Evolutionary conservation across 2,797 vertebrate genomes (phyloP), one percentile per base, ranked within the genome.

Genomic region (Denticeps clupeoides): DNA sequence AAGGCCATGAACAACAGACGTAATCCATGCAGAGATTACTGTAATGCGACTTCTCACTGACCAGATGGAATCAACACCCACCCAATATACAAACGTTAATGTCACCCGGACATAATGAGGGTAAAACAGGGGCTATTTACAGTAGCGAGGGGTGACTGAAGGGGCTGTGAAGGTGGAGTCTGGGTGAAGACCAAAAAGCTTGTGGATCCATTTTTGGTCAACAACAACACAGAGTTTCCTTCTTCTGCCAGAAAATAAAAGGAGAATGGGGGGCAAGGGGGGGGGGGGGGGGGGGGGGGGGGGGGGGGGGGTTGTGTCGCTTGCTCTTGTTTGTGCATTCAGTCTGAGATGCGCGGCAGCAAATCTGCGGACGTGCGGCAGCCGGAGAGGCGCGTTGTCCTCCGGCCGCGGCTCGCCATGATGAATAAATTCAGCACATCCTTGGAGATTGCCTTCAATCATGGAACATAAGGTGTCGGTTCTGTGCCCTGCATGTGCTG

Each of bases 1-100:
- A 83, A 82, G 77, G 86, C 81, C 82, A 81, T 82, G 85, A 87
- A 73, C 74, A 75, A 74, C 82, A 83, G 74, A 80, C 84, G 86
- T 76, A 74, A 78, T 75, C 70, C 75, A 67, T 67, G 72, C 63
- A 69, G 66, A 83, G 78, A 86, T 86, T 78, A 80, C 65, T 72
- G 64, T 63, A 77, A 83, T 79, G 72, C 66, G 68, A 63, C 67
- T 77, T 73, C 63, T 73, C 68, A 65, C 77, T 68, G 74, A 64
- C 74, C 69, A 64, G 60, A 63, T 64, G 63, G 68, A 66, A 63
- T 6, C 10, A 43, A 53, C 62, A 51, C 22, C 38, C 45, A 51
- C 28, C 21, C 50, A 58, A 51, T 57, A 55, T 64, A 50, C 56
- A 53, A 61, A 66, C 61, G 64, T 32, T 43, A 59, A 62, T 65